Percentiles rank a stretch among this genome's conserved stretches.
Evolutionary conservation across 1,140 invertebrate genomes (phyloP).

Genomic region (Calephelis nemesis): DNA sequence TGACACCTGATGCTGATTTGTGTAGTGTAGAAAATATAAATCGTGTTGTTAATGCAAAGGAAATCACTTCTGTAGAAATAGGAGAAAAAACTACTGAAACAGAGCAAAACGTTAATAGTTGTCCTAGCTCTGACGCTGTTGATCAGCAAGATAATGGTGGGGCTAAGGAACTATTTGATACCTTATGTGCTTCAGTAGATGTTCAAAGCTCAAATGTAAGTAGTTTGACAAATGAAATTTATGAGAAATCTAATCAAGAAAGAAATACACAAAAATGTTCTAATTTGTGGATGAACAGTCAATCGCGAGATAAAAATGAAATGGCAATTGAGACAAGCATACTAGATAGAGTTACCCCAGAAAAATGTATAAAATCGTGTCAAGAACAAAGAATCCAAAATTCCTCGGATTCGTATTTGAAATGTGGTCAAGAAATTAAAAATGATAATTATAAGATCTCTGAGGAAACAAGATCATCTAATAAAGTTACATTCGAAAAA

Average conservation of each 20-base stretch:
- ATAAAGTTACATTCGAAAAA: too few relatives aligned
- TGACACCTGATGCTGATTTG: neutral
- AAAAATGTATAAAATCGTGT: neutral
- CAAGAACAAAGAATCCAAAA: too few relatives aligned
- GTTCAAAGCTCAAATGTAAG: neutral
- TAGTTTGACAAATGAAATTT: neutral
- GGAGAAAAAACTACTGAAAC: neutral
- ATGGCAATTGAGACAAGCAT: neutral
- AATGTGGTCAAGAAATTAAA: too few relatives aligned
- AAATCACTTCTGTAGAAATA: neutral
- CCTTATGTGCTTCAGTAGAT: neutral
- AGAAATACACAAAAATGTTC: neutral
- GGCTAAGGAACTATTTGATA: neutral
- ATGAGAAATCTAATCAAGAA: neutral
- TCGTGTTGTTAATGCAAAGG: neutral
- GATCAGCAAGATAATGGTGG: neutral
- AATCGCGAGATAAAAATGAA: neutral
- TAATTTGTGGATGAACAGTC: neutral
- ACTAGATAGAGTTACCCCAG: neutral
- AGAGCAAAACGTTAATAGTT: neutral
- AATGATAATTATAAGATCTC: too few relatives aligned
- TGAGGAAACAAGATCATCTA: too few relatives aligned
- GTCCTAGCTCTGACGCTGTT: neutral
- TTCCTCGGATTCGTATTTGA: too few relatives aligned
- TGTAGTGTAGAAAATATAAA: slow-evolving; percentile 21